Percentiles rank a stretch among this genome's conserved stretches.
These are phyloP conservation scores for Epinotia ramella DNA, from an alignment of 2,888 invertebrate genomes.

Conservation along the genomic window DNA sequence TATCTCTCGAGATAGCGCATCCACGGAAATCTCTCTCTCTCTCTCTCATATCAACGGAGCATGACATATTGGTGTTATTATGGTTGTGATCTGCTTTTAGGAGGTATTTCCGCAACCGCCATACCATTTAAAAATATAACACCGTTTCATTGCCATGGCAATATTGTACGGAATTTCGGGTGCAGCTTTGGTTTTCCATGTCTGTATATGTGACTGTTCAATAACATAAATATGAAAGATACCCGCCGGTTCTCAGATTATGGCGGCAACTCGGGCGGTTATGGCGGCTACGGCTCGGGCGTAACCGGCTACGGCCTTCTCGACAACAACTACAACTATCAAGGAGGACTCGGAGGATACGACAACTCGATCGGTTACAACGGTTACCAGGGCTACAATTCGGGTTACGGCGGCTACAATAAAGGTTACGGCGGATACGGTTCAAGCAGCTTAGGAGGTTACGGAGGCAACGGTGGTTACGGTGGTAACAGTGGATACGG, in stretches of 20 bases:
- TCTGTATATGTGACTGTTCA: background rate
- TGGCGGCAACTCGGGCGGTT: constrained; percentile 60
- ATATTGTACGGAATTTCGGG: too few species aligned
- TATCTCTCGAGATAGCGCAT: too few species aligned
- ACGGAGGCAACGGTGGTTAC: constrained; percentile 45
- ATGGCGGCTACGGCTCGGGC: constrained; percentile 52
- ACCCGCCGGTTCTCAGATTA: constrained; percentile 69
- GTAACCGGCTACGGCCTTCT: constrained; percentile 64
- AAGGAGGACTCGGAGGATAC: constrained; percentile 49
- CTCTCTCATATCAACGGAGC: too few species aligned
- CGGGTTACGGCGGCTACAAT: constrained; percentile 50
- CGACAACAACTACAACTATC: constrained; percentile 52
- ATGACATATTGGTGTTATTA: too few species aligned
- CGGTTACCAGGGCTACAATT: constrained; percentile 46
- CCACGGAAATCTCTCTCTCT: too few species aligned
- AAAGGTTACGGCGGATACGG: constrained; percentile 31
- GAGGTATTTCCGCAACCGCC: background rate
- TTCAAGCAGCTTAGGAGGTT: constrained; percentile 25
- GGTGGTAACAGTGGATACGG: constrained; percentile 48
- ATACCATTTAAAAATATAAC: too few species aligned
- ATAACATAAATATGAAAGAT: constrained; percentile 55
- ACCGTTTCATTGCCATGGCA: too few species aligned
- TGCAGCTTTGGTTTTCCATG: too few species aligned
- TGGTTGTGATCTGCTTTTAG: too few species aligned
- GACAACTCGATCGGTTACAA: constrained; percentile 49